Evolutionary conservation across 2,113 vertebrate species (phyloP).

Genomic region (Petromus typicus): DNA sequence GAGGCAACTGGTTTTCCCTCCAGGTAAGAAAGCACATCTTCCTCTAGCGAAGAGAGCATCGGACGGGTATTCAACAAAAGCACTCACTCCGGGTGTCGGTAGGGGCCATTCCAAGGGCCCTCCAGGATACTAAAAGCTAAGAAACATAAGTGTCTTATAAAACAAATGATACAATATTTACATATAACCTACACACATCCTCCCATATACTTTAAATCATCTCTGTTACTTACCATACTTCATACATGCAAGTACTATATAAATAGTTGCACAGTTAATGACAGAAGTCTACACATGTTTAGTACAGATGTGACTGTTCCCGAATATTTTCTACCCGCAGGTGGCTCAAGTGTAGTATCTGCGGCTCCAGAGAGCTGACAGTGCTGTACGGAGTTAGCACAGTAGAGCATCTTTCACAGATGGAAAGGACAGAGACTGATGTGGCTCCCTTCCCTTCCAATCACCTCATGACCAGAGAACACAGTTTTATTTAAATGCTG

Average conservation of each 20-base stretch:
- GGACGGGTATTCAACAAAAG: neutral
- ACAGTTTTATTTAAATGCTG: slow-evolving; percentile 31
- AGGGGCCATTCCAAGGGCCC: neutral
- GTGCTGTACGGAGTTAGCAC: neutral
- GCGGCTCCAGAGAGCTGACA: neutral
- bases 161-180: neutral
- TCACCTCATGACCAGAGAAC: neutral
- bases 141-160: neutral
- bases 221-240: neutral
- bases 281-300: neutral
- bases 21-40: neutral
- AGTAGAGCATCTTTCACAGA: fast-evolving
- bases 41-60: neutral
- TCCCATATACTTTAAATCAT: neutral
- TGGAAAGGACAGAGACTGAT: neutral
- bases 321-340: neutral
- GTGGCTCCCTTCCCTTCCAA: neutral
- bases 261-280: neutral
- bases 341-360: neutral
- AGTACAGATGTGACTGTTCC: neutral
- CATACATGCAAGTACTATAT: neutral
- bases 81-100: neutral
- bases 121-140: neutral
- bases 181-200: neutral
- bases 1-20: neutral